Evolutionary conservation across 2,797 vertebrate species (phyloP), one percentile per base, ranked within the genome.

Genomic region (Phrynocephalus forsythii): DNA sequence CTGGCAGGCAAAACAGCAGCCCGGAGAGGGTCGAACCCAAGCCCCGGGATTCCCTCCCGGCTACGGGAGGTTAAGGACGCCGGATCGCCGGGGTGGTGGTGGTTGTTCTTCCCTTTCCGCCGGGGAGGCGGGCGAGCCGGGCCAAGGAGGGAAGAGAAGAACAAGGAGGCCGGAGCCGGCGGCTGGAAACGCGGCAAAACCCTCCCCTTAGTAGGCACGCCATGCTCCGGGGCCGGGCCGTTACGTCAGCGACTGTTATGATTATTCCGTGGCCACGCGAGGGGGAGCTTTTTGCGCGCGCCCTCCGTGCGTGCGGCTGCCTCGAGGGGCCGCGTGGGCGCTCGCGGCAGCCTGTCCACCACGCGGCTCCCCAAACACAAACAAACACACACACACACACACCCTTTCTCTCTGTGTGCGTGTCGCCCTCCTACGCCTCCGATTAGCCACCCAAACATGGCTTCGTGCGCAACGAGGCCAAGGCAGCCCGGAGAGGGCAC

Each of bases 371-470:
- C 56, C 56, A 9, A 9, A 9, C 56, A 60, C 56, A 60, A 9
- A 60, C 56, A 60, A 1, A 60, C 56, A 56, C 56, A 56, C 56
- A 56, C 56, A 60, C 56, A 60, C 56, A 60, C 56, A 60, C 10
- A 24, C 92, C 93, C 5, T 76, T 22, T 10, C 22, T 76, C 20
- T 13, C 85, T 48, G 15, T 63, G 38, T 22, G 28, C 33, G 30
- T 72, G 30, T 13, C 82, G 22, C 71, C 78, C 72, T 38, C 56
- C 76, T 52, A 56, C 33, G 33, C 2, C 81, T 30, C 79, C 77
- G 24, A 66, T 75, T 44, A 91, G 66, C 82, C 86, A 90, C 75
- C 85, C 79, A 77, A 90, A 92, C 85, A 92, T 81, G 84, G 87
- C 77, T 66, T 18, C 26, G 38, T 22, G 44, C 22, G 76, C 88